Evolutionary conservation across 2,888 invertebrate species (phyloP).

Genomic region (Erebia ligea): DNA sequence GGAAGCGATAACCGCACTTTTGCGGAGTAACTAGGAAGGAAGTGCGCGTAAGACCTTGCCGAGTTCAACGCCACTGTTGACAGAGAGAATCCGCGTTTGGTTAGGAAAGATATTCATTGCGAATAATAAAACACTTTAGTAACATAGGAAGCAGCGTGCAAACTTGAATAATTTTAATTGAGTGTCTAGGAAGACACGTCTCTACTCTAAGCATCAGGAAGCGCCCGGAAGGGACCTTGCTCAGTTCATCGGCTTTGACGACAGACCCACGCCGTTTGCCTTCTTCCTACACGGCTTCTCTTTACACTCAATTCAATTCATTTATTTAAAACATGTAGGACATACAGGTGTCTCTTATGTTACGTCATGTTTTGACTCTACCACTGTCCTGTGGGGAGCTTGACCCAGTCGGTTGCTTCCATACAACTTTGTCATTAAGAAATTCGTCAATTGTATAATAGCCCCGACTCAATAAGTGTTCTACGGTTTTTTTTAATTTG

Average conservation of each 20-base stretch:
- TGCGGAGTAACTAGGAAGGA: constrained; percentile 30
- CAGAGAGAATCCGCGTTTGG: constrained; percentile 26
- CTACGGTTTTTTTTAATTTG: too few relatives aligned
- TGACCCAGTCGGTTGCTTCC: too few relatives aligned
- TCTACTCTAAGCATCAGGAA: constrained; percentile 34
- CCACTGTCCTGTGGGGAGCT: too few relatives aligned
- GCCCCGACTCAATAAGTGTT: too few relatives aligned
- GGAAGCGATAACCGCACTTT: constrained; percentile 32
- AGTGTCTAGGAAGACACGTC: constrained; percentile 29
- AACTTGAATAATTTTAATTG: constrained; percentile 24
- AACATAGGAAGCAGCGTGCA: constrained; percentile 21
- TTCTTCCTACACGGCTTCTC: constrained; percentile 40
- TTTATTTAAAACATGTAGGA: too few relatives aligned
- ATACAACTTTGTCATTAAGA: too few relatives aligned
- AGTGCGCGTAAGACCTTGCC: constrained; percentile 39
- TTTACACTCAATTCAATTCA: too few relatives aligned
- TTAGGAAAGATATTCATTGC: constrained; percentile 22
- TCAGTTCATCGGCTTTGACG: constrained; percentile 48
- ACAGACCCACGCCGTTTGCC: constrained; percentile 35
- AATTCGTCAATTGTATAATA: too few relatives aligned
- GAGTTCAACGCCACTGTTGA: constrained; percentile 47
- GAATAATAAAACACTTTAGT: constrained; percentile 19
- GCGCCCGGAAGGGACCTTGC: constrained; percentile 38
- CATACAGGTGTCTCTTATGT: too few relatives aligned
- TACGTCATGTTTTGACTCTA: too few relatives aligned